A percentile compares a stretch with the other conserved stretches of the same genome.
phyloP scores from a whole-genome alignment of 1,140 invertebrate genomes.

The Stegodyphus mimosarum region DNA sequence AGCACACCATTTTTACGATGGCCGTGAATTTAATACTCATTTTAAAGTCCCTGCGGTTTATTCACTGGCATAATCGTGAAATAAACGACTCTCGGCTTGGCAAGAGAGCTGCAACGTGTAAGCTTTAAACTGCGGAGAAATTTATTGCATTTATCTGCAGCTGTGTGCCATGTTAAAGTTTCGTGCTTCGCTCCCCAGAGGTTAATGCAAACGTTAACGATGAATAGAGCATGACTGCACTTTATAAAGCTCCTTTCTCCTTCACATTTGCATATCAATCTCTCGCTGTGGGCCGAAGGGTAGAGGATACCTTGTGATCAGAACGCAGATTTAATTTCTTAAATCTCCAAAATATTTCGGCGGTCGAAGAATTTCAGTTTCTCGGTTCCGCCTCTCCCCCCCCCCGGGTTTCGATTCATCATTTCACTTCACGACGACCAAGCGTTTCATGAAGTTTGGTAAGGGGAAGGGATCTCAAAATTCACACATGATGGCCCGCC shows the following conservation, averaged over 20 bases:
- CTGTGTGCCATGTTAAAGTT: background rate
- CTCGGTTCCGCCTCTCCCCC: background rate
- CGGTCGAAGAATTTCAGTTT: background rate
- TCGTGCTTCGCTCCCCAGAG: background rate
- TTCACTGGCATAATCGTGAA: no score
- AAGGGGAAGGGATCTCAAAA: background rate
- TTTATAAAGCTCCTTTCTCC: conserved; percentile 14
- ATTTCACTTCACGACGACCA: no score
- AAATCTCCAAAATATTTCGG: conserved; percentile 31
- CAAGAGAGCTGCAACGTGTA: background rate
- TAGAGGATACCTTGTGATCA: conserved; percentile 26
- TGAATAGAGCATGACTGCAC: background rate
- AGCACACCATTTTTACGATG: no score
- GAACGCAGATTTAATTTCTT: conserved; percentile 52
- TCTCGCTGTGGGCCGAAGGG: background rate
- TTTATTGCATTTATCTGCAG: background rate
- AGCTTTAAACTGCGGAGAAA: background rate
- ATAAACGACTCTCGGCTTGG: no score
- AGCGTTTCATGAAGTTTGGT: background rate
- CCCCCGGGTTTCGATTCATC: background rate
- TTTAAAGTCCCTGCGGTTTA: no score
- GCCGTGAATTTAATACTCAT: no score
- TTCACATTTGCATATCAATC: conserved; percentile 51
- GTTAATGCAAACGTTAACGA: background rate
- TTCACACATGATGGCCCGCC: no score